phyloP scores from a whole-genome alignment of 2,888 invertebrate genomes.

The Latrodectus elegans region DNA sequence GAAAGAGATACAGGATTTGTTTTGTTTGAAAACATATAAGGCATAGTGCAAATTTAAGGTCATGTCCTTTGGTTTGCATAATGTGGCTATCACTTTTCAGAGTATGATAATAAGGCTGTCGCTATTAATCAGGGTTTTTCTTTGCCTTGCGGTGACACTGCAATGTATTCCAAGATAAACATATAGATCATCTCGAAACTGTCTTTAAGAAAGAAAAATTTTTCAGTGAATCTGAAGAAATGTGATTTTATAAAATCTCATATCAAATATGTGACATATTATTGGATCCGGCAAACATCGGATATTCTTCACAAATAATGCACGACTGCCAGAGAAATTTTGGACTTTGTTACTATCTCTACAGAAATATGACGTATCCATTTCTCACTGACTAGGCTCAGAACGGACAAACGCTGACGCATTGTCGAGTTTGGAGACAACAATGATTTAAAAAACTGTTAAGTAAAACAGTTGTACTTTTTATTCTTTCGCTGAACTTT shows the following conservation, averaged over 20 bases:
- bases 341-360: slow-evolving; percentile 6
- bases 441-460: no score
- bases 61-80: no score
- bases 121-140: no score
- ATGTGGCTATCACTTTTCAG: no score
- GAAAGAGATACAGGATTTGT: no score
- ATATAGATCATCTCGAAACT: not conserved
- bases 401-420: not conserved
- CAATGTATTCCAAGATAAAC: not conserved
- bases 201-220: no score
- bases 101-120: no score
- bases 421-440: no score
- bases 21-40: no score
- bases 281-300: not conserved
- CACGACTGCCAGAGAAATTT: not conserved
- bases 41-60: no score
- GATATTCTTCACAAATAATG: not conserved
- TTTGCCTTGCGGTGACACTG: slow-evolving; percentile 17
- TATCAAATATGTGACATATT: not conserved
- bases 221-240: slow-evolving; percentile 7
- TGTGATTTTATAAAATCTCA: not conserved
- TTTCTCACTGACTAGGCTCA: not conserved
- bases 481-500: no score
- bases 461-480: no score
- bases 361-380: not conserved